Conservation (phyloP, 1,140 invertebrate genomes). For the Bombyx mori region DNA sequence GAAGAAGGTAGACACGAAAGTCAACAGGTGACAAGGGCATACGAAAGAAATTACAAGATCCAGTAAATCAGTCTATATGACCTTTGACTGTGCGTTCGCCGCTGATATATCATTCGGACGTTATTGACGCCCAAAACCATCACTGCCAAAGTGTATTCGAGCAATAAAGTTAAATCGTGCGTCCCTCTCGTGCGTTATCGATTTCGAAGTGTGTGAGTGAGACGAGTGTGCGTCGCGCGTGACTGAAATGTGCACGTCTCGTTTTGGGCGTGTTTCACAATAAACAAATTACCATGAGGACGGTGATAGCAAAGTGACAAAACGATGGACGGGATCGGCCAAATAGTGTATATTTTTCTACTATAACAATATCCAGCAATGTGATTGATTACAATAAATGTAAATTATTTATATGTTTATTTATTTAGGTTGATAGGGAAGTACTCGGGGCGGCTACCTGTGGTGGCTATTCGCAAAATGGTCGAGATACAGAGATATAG, state of each 20-base stretch:
- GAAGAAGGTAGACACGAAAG: slow-evolving; percentile 8
- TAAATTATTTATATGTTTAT: slow-evolving; percentile 47
- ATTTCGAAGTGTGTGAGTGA: no score
- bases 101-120: no score
- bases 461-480: background rate
- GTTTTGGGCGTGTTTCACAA: no score
- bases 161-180: no score
- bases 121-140: no score
- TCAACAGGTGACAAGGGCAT: slow-evolving; percentile 7
- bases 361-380: slow-evolving; percentile 33
- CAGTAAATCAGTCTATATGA: no score
- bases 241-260: no score
- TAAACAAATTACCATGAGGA: slow-evolving; percentile 3
- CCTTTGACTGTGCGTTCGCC: no score
- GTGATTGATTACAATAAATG: slow-evolving; percentile 25
- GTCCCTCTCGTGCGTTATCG: no score
- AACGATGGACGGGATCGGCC: slow-evolving; percentile 17
- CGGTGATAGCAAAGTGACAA: slow-evolving; percentile 47
- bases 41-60: no score
- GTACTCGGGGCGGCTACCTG: slow-evolving; percentile 23
- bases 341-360: slow-evolving; percentile 48
- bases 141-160: no score
- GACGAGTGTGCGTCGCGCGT: no score
- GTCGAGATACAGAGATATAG: background rate
- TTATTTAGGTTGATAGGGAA: slow-evolving; percentile 30